phyloP scores from a whole-genome alignment of 2,888 invertebrate species.

The Epistrophe eligans region DNA sequence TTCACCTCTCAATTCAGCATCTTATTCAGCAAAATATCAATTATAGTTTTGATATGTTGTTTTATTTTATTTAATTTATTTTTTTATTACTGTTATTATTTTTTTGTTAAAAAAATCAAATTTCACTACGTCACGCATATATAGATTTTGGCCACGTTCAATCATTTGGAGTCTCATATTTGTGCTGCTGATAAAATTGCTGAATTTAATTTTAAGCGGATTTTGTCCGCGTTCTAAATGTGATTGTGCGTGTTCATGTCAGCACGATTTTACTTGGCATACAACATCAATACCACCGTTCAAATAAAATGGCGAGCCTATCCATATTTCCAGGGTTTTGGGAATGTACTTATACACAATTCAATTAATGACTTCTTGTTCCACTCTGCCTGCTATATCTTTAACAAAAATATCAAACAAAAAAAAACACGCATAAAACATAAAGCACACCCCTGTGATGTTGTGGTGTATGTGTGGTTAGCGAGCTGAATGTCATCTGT shows the following conservation, averaged over 20 bases:
- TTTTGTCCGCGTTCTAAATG: conserved; percentile 63
- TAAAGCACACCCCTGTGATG: conserved; percentile 20
- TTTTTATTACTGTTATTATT: conserved; percentile 25
- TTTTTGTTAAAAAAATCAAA: conserved; percentile 21
- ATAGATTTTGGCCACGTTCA: conserved; percentile 78
- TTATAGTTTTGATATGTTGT: conserved; percentile 38
- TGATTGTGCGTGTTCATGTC: conserved; percentile 71
- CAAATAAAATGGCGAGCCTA: neutral
- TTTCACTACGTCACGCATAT: conserved; percentile 44
- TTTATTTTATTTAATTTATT: conserved; percentile 21
- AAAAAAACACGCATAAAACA: conserved; percentile 41
- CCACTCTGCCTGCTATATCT: neutral
- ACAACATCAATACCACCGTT: conserved; percentile 67
- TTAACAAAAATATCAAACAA: neutral
- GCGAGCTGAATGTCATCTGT: conserved; percentile 60
- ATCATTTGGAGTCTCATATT: conserved; percentile 77
- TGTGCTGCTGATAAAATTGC: conserved; percentile 77
- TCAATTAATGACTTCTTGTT: conserved; percentile 17
- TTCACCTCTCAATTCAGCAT: conserved; percentile 73
- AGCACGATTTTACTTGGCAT: conserved; percentile 65
- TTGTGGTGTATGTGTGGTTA: conserved; percentile 40
- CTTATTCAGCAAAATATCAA: conserved; percentile 32
- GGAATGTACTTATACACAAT: neutral
- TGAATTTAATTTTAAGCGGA: conserved; percentile 75
- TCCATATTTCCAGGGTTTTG: neutral